These are phyloP conservation scores for Scomber japonicus DNA, from an alignment of 2,113 vertebrate species.

Conservation along the genomic window DNA sequence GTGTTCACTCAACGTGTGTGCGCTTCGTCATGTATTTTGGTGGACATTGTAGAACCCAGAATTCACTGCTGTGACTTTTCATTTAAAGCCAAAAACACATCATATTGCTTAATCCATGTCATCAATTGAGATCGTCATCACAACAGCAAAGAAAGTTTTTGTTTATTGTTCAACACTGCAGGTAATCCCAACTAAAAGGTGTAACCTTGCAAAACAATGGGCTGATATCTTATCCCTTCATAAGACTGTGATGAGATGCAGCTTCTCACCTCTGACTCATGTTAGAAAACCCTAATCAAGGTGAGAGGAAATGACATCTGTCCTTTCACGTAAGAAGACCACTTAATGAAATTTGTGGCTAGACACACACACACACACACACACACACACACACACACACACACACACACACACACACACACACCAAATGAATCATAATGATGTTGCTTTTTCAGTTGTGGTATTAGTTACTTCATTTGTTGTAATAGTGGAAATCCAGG, in stretches of 20 bases:
- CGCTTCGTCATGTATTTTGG: no score
- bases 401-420: background rate
- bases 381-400: background rate
- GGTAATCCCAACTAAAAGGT: background rate
- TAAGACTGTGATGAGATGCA: background rate
- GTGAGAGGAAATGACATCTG: conserved; percentile 22
- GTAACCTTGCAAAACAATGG: background rate
- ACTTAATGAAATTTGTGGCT: conserved; percentile 17
- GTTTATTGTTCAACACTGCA: background rate
- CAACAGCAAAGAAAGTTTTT: background rate
- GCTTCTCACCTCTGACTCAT: background rate
- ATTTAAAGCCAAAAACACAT: background rate
- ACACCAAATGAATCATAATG: conserved; percentile 34
- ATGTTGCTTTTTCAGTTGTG: background rate
- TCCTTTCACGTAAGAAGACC: background rate
- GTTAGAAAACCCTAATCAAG: background rate
- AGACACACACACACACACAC: background rate
- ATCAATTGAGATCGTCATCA: background rate
- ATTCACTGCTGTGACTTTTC: background rate
- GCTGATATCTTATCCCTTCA: background rate
- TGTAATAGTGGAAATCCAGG: conserved; percentile 51
- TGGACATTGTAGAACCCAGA: background rate
- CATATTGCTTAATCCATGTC: background rate
- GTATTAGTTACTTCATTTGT: background rate
- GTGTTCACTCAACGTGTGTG: no score